Evolutionary conservation across 2,797 vertebrate genomes (phyloP), one percentile per base, ranked within the genome.

Genomic region (Microchirus variegatus): DNA sequence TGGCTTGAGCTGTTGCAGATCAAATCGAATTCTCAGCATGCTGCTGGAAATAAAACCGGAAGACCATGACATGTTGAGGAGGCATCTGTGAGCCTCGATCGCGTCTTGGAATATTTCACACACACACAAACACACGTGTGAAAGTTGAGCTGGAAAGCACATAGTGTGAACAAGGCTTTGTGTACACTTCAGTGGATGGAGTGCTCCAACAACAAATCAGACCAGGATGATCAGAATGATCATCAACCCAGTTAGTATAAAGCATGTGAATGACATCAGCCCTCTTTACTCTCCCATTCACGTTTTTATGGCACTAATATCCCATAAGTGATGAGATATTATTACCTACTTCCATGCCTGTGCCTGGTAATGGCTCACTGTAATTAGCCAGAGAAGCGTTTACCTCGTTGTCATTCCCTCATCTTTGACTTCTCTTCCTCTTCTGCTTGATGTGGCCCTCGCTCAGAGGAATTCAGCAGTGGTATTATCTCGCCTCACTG

Each of bases 401-500:
- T 63, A 61, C 66, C 73, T 77, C 73, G 46, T 62, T 70, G 73
- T 74, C 62, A 13, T 55, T 63, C 59, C 56, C 67, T 46, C 45
- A 59, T 73, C 57, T 47, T 54, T 10, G 17, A 68, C 59, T 48
- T 41, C n/a, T 65, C 63, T 69, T 65, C 67, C 40, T 63, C 46
- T 61, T 72, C 71, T 77, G 78, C 70, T 67, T 66, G 59, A 80
- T 49, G 54, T 62, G 58, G 54, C 44, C 43, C 18, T 70, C 4
- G 40, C 75, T 83, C 58, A 5, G 26, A 67, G 65, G 64, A 62
- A 17, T 69, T 70, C n/a, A 8, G 51, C 35, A 4, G 51, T 56
- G 16, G 42, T 49, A 53, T 80, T 73, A 71, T 78, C 72, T 81
- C 70, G 61, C 74, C 70, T 86, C 78, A 18, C 62, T 80, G 67